Base-by-base conservation (phyloP, 2,888 invertebrate genomes). In the Autographa pulchrina region DNA sequence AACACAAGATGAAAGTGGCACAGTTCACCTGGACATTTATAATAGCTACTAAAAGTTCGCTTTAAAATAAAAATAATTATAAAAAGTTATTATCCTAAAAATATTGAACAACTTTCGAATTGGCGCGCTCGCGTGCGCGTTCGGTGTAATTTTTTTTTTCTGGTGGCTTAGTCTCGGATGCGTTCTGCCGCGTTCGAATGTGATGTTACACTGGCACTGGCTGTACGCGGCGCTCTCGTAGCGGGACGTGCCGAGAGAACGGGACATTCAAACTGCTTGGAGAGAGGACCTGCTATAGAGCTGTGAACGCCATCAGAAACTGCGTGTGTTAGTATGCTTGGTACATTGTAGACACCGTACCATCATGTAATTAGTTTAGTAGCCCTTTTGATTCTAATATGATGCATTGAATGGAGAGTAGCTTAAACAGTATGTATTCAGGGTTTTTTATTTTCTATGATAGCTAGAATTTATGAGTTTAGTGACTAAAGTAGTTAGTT, bases 211-310 rank as follows among this genome's bases (percentile, higher is more conserved):
- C 85, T 84, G 78, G 72, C 81, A 54, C 48, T 35, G 54, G 54
- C 54, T 20, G 54, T n/a, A 7, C 9, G 74, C 52, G 62, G 78
- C 63, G 81, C 86, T 84, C 72, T 73, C 80, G 78, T 86, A 86
- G 90, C 89, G 86, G 89, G 86, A 82, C 83, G 75, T 9, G 11
- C 4, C 65, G 84, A 87, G 84, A 88, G 84, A 92, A 90, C 92
- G 90, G 90, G 89, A 91, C 81, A 84, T 85, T 81, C 83, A 85
- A 82, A 85, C 85, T 84, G 78, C 81, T 83, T 76, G 86, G 90
- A 86, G 89, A 92, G 86, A 91, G 91, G 89, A 90, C 65, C 85
- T 83, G 76, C 77, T 66, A 86, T 86, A 86, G 91, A 91, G 92
- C 74, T 87, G 89, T 64, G 70, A 63, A 61, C 71, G 70, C 61